Evolutionary conservation across 2,888 invertebrate genomes (phyloP).

Genomic region (Acleris laterana): DNA sequence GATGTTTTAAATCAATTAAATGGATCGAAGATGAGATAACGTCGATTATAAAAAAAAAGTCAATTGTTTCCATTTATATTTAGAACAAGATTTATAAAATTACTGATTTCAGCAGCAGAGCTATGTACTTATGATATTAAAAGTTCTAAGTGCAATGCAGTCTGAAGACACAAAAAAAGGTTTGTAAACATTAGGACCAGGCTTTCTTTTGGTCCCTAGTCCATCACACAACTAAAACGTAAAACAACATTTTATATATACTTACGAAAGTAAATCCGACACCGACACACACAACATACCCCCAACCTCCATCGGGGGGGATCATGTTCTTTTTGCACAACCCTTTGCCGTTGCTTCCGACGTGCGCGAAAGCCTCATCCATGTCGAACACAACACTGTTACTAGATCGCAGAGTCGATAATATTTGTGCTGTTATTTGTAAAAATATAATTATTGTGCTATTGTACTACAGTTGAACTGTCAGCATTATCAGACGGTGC

Average conservation of each 20-base stretch:
- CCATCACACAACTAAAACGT: not conserved
- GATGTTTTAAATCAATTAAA: too few relatives aligned
- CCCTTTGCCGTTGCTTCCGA: conserved; percentile 51
- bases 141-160: too few relatives aligned
- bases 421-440: conserved; percentile 10
- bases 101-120: too few relatives aligned
- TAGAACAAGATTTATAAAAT: too few relatives aligned
- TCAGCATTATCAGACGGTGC: conserved; percentile 9
- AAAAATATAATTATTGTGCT: conserved; percentile 16
- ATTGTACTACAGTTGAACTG: conserved; percentile 9
- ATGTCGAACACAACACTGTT: conserved; percentile 48
- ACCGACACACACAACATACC: conserved; percentile 89
- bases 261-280: conserved; percentile 90
- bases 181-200: too few relatives aligned
- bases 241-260: conserved; percentile 44
- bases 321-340: conserved; percentile 54
- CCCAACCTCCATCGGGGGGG: conserved; percentile 92
- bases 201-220: not conserved
- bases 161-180: too few relatives aligned
- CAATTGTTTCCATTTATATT: too few relatives aligned
- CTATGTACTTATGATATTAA: too few relatives aligned
- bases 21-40: too few relatives aligned
- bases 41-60: too few relatives aligned
- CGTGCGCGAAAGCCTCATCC: conserved; percentile 79
- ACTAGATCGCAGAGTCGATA: conserved; percentile 2